Evolutionary conservation across 2,888 invertebrate genomes (phyloP).

Genomic region (Pammene fasciana): DNA sequence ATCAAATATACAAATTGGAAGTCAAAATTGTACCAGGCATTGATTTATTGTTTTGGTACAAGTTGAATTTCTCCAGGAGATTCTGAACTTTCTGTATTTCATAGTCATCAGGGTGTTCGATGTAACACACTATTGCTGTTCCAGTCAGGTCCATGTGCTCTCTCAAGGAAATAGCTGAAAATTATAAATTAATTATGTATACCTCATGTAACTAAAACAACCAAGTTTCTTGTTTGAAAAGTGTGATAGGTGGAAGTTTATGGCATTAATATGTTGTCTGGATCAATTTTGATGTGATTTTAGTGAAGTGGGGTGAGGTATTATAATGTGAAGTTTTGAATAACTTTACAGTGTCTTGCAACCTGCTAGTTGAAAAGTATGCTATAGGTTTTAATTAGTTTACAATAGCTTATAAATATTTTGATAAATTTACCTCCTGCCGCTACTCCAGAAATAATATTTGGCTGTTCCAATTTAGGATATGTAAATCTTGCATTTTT

Average conservation of each 20-base stretch:
- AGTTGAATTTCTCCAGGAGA: slow-evolving; percentile 61
- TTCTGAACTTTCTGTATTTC: slow-evolving; percentile 61
- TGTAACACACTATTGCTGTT: slow-evolving; percentile 64
- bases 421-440: slow-evolving; percentile 70
- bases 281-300: too few species aligned
- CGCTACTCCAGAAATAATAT: slow-evolving; percentile 74
- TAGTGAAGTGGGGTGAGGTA: too few species aligned
- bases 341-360: too few species aligned
- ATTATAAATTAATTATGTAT: slow-evolving; percentile 32
- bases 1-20: slow-evolving; percentile 74
- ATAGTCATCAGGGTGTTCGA: slow-evolving; percentile 67
- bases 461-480: slow-evolving; percentile 75
- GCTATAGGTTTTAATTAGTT: too few species aligned
- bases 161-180: slow-evolving; percentile 70
- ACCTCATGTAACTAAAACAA: neutral
- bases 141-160: slow-evolving; percentile 65
- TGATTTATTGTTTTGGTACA: slow-evolving; percentile 52
- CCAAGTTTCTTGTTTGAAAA: neutral
- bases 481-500: slow-evolving; percentile 50
- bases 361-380: too few species aligned
- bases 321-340: too few species aligned
- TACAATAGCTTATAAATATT: neutral
- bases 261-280: too few species aligned
- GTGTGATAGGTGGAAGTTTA: neutral
- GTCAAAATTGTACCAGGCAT: slow-evolving; percentile 56